Conservation (phyloP, 2,113 vertebrate species). For the Psophia crepitans region DNA sequence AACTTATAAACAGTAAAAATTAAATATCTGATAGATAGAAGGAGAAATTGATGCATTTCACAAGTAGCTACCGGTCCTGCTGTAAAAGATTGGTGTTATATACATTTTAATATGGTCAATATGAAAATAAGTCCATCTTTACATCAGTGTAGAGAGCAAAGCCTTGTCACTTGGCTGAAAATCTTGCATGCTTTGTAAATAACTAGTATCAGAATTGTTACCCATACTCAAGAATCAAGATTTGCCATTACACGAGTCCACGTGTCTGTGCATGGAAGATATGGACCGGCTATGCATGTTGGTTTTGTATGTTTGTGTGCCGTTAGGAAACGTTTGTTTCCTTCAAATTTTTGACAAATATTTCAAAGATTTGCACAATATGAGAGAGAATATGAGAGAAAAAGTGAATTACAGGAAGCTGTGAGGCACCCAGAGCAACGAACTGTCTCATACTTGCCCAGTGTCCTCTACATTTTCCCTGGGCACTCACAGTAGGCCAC, state of each 20-base stretch:
- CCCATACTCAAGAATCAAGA: not conserved
- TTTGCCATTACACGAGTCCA: not conserved
- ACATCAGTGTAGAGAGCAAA: not conserved
- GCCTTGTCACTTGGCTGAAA: not conserved
- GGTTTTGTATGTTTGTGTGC: not conserved
- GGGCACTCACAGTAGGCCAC: not conserved
- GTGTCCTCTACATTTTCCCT: not conserved
- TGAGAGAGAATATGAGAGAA: not conserved
- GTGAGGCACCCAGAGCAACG: not conserved
- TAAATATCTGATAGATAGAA: not conserved
- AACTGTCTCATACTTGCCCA: not conserved
- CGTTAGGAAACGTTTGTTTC: not conserved
- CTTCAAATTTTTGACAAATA: not conserved
- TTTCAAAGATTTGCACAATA: not conserved
- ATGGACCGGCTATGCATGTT: not conserved
- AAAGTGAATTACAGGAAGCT: not conserved
- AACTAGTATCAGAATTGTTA: not conserved
- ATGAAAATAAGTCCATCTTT: not conserved
- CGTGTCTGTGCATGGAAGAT: not conserved
- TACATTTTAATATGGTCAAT: not conserved
- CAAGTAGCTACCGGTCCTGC: not conserved
- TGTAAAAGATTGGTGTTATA: not conserved
- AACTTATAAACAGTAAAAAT: not conserved
- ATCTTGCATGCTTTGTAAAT: not conserved
- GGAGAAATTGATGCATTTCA: not conserved